Evolutionary conservation across 1,140 invertebrate genomes (phyloP).

Genomic region (Drosophila punjabiensis): DNA sequence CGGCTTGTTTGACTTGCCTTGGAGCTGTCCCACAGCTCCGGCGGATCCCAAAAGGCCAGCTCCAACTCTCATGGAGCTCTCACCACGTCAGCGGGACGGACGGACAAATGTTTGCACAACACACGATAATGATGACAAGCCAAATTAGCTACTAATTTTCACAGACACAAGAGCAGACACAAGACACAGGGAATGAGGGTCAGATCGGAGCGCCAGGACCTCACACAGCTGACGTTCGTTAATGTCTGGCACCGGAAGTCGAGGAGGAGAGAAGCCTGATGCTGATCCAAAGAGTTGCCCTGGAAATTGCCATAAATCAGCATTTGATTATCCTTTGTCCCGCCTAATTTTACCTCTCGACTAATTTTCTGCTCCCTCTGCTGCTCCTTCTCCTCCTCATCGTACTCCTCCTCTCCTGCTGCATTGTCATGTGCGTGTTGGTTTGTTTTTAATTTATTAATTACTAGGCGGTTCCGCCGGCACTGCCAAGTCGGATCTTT

Average conservation of each 20-base stretch:
- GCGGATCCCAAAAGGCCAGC: conserved; percentile 6
- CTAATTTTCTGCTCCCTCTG: conserved; percentile 26
- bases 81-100: conserved; percentile 51
- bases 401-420: background rate
- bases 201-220: conserved; percentile 66
- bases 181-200: conserved; percentile 30
- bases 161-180: conserved; percentile 55
- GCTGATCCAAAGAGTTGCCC: conserved; percentile 25
- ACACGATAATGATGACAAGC: conserved; percentile 80
- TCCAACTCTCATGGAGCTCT: conserved; percentile 23
- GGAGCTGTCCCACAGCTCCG: conserved; percentile 9
- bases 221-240: conserved; percentile 75
- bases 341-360: conserved; percentile 59
- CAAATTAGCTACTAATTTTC: conserved; percentile 84
- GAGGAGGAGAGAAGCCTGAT: conserved; percentile 7
- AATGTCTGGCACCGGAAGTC: conserved; percentile 64
- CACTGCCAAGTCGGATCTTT: conserved; percentile 9
- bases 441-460: conserved; percentile 83
- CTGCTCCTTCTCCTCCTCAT: background rate
- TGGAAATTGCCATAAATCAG: conserved; percentile 80
- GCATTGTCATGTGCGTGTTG: conserved; percentile 73
- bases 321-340: conserved; percentile 78
- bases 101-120: conserved; percentile 83
- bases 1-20: conserved; percentile 18
- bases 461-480: conserved; percentile 71